Evolutionary conservation across 1,140 invertebrate genomes (phyloP), one percentile per base, ranked within the genome.

Genomic region (Philopotamus ludificatus): DNA sequence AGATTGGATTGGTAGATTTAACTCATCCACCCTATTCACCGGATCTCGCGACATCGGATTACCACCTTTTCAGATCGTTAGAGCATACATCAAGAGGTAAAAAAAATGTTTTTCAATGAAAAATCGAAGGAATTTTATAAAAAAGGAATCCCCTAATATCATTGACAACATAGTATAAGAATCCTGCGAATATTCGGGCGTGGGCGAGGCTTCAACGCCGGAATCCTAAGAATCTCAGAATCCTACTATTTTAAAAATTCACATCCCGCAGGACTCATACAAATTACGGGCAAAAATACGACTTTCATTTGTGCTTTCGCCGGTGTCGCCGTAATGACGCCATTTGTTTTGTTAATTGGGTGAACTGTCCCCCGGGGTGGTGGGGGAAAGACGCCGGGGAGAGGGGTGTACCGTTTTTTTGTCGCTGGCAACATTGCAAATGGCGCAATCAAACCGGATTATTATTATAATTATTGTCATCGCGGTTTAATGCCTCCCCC

Each of bases 341-440:
- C 55, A 58, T 58, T 58, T 58, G 55, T 58, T 58, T 58, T 58
- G 55, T 58, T 58, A 58, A 58, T 58, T 58, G 55, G 55, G 45
- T 34, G 55, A 58, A 45, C 39, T 22, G 39, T 58, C 55, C 16
- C n/a, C 41, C 53, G 55, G 22, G 18, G 20, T 2, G 2, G 20
- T 8, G 9, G 18, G 1, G 26, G 15, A 10, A 25, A 18, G 49
- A 9, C 10, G 49, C 9, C 21, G 21, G 21, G 3, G 20, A 9
- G 21, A n/a, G n/a, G 18, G 45, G n/a, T 21, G 10, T 20, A 10
- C 16, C n/a, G 45, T 21, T 49, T 49, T 49, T 15, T 49, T 49
- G 47, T 49, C 51, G 23, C 28, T 34, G 12, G 12, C 28, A 34
- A 34, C 4, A 34, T 12, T 8, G 12, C 21, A 28, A 58, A 58